Evolutionary conservation across 2,113 vertebrate species (phyloP).

Genomic region (Grantiella picta): DNA sequence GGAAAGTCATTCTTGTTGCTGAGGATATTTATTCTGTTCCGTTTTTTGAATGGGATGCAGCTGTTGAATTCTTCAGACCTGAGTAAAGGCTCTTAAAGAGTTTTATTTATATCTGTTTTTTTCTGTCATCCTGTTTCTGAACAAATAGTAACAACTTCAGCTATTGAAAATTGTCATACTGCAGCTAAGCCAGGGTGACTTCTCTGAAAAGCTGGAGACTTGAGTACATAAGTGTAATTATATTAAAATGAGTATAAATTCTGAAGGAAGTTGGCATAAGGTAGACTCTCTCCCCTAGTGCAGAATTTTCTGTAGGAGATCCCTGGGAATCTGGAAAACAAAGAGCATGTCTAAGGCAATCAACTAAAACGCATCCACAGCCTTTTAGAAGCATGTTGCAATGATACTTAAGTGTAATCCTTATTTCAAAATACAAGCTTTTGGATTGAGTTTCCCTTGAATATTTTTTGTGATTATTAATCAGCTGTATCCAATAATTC

Average conservation of each 20-base stretch:
- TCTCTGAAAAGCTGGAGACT: not conserved
- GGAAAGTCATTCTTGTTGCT: not conserved
- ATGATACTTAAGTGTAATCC: not conserved
- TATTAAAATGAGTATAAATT: not conserved
- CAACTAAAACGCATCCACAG: not conserved
- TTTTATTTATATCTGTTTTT: not conserved
- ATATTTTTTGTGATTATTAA: not conserved
- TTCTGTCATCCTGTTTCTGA: not conserved
- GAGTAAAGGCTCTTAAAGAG: constrained; percentile 13
- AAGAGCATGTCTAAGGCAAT: accelerated
- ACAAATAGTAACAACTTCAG: not conserved
- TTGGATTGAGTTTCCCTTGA: not conserved
- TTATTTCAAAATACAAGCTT: not conserved
- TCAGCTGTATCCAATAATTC: not conserved
- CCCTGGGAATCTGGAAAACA: not conserved
- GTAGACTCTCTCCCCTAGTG: accelerated
- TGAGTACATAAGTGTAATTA: not conserved
- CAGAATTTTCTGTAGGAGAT: not conserved
- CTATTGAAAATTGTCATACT: not conserved
- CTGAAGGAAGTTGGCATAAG: not conserved
- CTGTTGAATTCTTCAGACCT: constrained; percentile 57
- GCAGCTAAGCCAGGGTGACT: not conserved
- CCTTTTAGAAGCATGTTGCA: not conserved
- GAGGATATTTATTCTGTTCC: constrained; percentile 27
- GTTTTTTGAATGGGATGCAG: constrained; percentile 53